Base-by-base conservation (phyloP, 2,888 invertebrate genomes). In the Heliconius hortense region DNA sequence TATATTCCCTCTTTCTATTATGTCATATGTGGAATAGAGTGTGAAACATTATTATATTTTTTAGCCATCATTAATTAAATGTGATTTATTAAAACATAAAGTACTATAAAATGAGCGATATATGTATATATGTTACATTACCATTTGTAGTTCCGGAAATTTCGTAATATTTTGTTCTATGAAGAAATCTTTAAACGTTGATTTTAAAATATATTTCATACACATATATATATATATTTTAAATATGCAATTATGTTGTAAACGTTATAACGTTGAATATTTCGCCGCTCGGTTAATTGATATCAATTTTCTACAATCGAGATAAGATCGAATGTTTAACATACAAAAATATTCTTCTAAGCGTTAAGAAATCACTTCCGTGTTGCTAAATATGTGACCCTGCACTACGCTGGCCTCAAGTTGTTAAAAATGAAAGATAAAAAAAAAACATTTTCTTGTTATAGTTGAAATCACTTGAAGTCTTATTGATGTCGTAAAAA, bases 321-420 rank as follows among this genome's bases (percentile, higher is more conserved):
- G 35, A 74, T 74, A n/a, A 53, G 21, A 74, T 74, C 39, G 35
- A 39, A 35, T n/a, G 13, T 39, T 31, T 68, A 31, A 48, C 63
- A 63, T 72, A 43, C 39, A 5, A 39, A 31, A 43, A 56, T 73
- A 48, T 43, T 72, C 26, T 72, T 15, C 35, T 53, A 24, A 72
- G 48, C 18, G 43, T 62, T 72, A 28, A 62, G 28, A 63, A 63
- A 62, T 63, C 26, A 60, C 56, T 72, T 72, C 72, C 72, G 72
- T 63, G 62, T 72, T 72, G 48, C 63, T 62, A 60, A 71, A 72
- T 48, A 72, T 35, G 21, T 21, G 15, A 11, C 43, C 15, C 43
- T 43, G 43, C 43, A 4, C 43, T 15, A 43, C 43, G 43, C 10
- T 35, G 35, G 10, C 35, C 35, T 35, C 35, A 35, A 35, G 48